These are phyloP conservation scores for Actinia equina DNA, from an alignment of 64 coral and sea anemone species.

Conservation along the genomic window DNA sequence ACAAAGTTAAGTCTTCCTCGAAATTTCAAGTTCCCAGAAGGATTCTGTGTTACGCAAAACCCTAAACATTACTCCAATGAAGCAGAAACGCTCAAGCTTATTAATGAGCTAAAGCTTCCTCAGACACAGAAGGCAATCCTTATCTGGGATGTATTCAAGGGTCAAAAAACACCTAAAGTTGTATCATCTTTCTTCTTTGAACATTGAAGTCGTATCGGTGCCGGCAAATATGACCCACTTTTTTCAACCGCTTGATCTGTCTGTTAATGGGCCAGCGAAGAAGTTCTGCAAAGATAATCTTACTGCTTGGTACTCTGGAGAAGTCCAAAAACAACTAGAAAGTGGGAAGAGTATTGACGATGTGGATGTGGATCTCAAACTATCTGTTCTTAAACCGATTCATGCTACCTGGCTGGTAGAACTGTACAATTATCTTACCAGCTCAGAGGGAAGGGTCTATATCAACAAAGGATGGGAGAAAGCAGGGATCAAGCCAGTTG, in stretches of 20 bases:
- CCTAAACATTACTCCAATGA: slow-evolving; percentile 52
- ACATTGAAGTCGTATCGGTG: slow-evolving; percentile 9
- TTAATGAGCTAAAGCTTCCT: slow-evolving; percentile 40
- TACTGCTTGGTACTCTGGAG: neutral
- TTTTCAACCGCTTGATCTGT: slow-evolving; percentile 46
- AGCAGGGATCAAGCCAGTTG: slow-evolving; percentile 6
- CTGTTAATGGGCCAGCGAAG: slow-evolving; percentile 39
- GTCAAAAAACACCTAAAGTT: slow-evolving; percentile 47
- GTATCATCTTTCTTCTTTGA: slow-evolving; percentile 52
- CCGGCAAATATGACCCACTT: slow-evolving; percentile 45
- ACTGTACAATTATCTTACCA: slow-evolving; percentile 32
- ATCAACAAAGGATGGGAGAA: slow-evolving; percentile 44
- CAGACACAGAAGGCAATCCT: slow-evolving; percentile 41
- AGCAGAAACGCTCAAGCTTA: slow-evolving; percentile 37
- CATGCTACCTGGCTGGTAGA: slow-evolving; percentile 44
- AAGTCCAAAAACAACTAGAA: slow-evolving; percentile 44
- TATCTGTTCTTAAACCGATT: slow-evolving; percentile 35
- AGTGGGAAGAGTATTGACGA: slow-evolving; percentile 15
- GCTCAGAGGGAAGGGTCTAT: slow-evolving; percentile 19
- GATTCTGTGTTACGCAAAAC: slow-evolving; percentile 33
- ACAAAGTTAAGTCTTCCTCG: slow-evolving; percentile 27
- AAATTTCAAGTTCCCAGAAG: slow-evolving; percentile 21
- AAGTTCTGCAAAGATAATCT: slow-evolving; percentile 45
- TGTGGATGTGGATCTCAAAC: slow-evolving; percentile 23
- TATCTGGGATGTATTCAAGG: slow-evolving; percentile 55